These are phyloP conservation scores for Battus philenor DNA, from an alignment of 1,140 invertebrate species.

Conservation along the genomic window DNA sequence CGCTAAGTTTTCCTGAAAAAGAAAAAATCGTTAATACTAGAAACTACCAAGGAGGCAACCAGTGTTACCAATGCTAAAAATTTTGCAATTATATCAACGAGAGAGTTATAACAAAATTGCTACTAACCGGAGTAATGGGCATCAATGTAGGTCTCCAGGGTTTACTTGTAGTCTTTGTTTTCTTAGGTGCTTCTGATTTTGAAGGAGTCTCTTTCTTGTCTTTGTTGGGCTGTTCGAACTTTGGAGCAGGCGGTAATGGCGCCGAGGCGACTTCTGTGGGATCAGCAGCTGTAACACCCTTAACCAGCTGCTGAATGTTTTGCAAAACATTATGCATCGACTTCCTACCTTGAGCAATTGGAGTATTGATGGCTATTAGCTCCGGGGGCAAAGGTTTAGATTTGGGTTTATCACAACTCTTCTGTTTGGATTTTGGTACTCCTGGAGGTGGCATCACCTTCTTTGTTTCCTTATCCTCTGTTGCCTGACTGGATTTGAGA, in stretches of 20 bases:
- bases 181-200: constrained; percentile 62
- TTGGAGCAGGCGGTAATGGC: constrained; percentile 32
- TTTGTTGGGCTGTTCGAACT: constrained; percentile 33
- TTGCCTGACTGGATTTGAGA: constrained; percentile 59
- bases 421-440: constrained; percentile 40
- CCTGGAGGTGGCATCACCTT: constrained; percentile 57
- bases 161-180: constrained; percentile 73
- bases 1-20: constrained; percentile 59
- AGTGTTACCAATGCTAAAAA: too few relatives aligned
- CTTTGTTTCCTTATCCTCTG: constrained; percentile 45
- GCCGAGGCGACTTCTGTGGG: constrained; percentile 54
- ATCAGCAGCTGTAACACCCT: constrained; percentile 60
- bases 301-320: constrained; percentile 70
- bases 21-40: neutral
- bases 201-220: constrained; percentile 40
- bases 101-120: too few relatives aligned
- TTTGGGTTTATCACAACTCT: constrained; percentile 39
- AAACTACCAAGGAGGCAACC: too few relatives aligned
- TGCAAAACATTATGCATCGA: constrained; percentile 70
- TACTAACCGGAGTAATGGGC: constrained; percentile 76
- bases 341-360: constrained; percentile 60
- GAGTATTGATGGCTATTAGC: constrained; percentile 69
- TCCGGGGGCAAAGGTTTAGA: constrained; percentile 62
- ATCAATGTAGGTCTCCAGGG: constrained; percentile 83
- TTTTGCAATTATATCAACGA: too few relatives aligned